These are phyloP conservation scores for Conus ventricosus DNA, from an alignment of 1,140 invertebrate species.

Conservation along the genomic window DNA sequence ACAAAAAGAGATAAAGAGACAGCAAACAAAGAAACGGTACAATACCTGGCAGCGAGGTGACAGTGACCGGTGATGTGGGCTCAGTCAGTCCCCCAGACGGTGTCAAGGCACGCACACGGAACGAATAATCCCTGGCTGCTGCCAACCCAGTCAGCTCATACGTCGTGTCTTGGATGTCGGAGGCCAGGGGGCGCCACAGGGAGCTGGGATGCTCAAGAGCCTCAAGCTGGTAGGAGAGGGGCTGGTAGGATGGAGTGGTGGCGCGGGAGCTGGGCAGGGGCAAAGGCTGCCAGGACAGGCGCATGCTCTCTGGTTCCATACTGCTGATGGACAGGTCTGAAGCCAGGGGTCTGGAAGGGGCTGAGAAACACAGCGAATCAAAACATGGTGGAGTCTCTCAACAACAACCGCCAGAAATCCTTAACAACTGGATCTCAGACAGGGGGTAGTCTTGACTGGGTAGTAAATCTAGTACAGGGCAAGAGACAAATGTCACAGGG, in stretches of 20 bases:
- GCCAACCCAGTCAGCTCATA: conserved; percentile 61
- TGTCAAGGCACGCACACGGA: conserved; percentile 81
- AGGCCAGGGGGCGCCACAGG: conserved; percentile 62
- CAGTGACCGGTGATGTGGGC: conserved; percentile 62
- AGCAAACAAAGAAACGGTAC: neutral
- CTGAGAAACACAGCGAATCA: conserved; percentile 35
- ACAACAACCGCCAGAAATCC: too few relatives aligned
- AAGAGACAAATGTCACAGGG: too few relatives aligned
- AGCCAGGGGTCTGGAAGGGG: conserved; percentile 55
- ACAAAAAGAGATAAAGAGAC: neutral
- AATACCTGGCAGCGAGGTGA: conserved; percentile 66
- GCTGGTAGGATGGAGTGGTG: conserved; percentile 44
- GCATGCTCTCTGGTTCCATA: conserved; percentile 57
- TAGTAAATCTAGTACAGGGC: too few relatives aligned
- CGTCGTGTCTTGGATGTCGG: conserved; percentile 56
- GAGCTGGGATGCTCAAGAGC: conserved; percentile 58
- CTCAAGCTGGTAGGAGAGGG: conserved; percentile 65
- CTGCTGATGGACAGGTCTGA: conserved; percentile 60
- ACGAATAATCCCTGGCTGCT: conserved; percentile 63
- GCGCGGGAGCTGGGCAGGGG: conserved; percentile 37
- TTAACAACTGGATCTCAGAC: too few relatives aligned
- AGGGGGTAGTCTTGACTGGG: too few relatives aligned
- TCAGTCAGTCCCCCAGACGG: conserved; percentile 78
- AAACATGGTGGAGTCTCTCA: too few relatives aligned
- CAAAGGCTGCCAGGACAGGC: conserved; percentile 58